Evolutionary conservation across 1,140 invertebrate species (phyloP).

Genomic region (Liolophura sinensis): DNA sequence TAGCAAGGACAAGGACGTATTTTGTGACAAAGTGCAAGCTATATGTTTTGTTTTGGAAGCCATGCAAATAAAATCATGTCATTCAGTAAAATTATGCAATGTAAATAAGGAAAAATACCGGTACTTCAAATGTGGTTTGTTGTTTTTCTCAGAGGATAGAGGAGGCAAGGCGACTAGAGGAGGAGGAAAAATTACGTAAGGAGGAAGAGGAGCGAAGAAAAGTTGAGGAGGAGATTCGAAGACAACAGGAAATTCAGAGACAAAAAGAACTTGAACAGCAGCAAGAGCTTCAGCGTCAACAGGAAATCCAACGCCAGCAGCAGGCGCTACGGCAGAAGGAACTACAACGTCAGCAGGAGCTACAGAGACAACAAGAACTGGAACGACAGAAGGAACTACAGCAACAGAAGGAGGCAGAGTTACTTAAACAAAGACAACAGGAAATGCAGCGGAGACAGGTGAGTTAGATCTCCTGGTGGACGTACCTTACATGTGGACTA

Average conservation of each 20-base stretch:
- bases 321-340: slow-evolving; percentile 15
- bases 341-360: slow-evolving; percentile 13
- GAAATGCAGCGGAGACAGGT: slow-evolving; percentile 21
- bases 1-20: no score
- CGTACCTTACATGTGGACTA: background rate
- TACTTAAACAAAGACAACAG: slow-evolving; percentile 17
- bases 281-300: slow-evolving; percentile 19
- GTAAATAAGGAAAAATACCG: no score
- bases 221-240: slow-evolving; percentile 18
- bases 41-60: no score
- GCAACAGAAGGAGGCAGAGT: slow-evolving; percentile 27
- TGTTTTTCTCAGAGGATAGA: slow-evolving; percentile 17
- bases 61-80: no score
- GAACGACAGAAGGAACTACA: slow-evolving; percentile 23
- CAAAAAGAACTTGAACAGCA: slow-evolving; percentile 21
- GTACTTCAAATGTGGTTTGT: background rate
- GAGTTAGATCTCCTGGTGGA: no score
- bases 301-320: slow-evolving; percentile 3
- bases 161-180: slow-evolving; percentile 20
- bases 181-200: slow-evolving; percentile 23
- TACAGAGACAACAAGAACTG: slow-evolving; percentile 6
- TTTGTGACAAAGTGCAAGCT: no score
- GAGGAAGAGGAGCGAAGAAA: slow-evolving; percentile 20
- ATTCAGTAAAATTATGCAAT: no score
- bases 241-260: slow-evolving; percentile 10